Base-by-base conservation (phyloP, 2,797 vertebrate genomes). In the Phrynocephalus vlangalii region DNA sequence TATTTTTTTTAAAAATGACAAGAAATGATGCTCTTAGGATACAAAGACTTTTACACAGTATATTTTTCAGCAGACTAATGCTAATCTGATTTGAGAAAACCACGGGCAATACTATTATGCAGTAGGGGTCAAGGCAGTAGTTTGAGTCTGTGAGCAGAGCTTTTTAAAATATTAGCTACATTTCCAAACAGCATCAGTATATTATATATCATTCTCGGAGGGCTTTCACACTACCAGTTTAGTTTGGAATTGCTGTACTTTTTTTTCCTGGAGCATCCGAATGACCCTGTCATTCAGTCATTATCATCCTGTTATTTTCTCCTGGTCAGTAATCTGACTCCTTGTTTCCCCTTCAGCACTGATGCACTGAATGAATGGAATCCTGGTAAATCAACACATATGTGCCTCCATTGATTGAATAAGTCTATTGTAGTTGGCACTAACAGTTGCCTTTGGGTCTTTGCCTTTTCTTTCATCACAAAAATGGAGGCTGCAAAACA, bases 11-110 rank as follows among this genome's bases (percentile, higher is more conserved):
- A 88, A 79, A 7, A 85, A 2, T 28, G 63, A 86, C 0, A 24
- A 50, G 56, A 88, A 86, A 84, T 86, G 50, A 87, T 86, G 28
- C 30, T 48, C 85, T 82, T 84, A 88, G 18, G 28, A 87, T 33
- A 7, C 84, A 80, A 86, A 88, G 89, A 88, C 26, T 86, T 24
- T 81, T n/a, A n/a, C 28, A 44, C 11, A 90, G 18, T 5, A 11
- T 3, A 56, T 20, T 76, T 91, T 81, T 63, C 85, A 33, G 87
- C 16, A 68, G 52, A 71, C 18, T 81, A 50, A 85, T 66, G 83
- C 85, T 79, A 85, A 86, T 85, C 73, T 13, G 73, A 63, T 86
- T 67, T 82, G 11, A 75, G 79, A 33, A 82, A 77, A 16, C 67
- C 63, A 18, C 33, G 85, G 38, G 13, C 75, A 73, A 15, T 13